These are phyloP conservation scores for Platycercus adscitus DNA, from an alignment of 2,113 vertebrate species.

Conservation along the genomic window DNA sequence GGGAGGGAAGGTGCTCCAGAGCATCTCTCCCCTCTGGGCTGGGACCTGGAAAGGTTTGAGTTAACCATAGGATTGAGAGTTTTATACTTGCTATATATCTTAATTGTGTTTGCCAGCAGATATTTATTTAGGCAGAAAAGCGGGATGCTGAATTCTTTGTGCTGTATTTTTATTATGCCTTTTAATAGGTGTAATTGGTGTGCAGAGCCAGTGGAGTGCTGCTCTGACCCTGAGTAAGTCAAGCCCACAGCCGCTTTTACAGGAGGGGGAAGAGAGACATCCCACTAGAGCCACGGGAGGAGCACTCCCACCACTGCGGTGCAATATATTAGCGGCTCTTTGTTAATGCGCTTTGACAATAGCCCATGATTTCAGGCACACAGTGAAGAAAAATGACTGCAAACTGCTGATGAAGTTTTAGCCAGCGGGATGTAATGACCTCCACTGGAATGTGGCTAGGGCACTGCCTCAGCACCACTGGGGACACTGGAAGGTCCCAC, in stretches of 20 bases:
- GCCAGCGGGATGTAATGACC: background rate
- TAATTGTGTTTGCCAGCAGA: accelerated
- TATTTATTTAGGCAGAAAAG: background rate
- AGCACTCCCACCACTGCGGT: background rate
- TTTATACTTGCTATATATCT: background rate
- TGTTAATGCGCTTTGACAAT: background rate
- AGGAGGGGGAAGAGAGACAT: background rate
- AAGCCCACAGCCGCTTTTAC: accelerated
- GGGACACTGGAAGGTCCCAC: background rate
- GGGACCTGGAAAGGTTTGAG: background rate
- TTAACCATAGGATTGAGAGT: background rate
- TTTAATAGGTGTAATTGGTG: background rate
- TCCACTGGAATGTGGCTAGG: background rate
- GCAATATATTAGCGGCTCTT: background rate
- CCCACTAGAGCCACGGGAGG: background rate
- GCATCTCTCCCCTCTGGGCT: background rate
- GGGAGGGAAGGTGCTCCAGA: background rate
- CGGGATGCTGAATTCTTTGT: background rate
- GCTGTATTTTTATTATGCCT: background rate
- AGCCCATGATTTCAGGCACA: background rate
- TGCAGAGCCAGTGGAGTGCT: background rate
- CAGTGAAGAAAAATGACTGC: background rate
- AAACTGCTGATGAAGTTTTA: background rate
- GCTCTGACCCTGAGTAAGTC: background rate
- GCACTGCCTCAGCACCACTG: accelerated